Conservation (phyloP, 1,140 invertebrate genomes). For the Drosophila tani region DNA sequence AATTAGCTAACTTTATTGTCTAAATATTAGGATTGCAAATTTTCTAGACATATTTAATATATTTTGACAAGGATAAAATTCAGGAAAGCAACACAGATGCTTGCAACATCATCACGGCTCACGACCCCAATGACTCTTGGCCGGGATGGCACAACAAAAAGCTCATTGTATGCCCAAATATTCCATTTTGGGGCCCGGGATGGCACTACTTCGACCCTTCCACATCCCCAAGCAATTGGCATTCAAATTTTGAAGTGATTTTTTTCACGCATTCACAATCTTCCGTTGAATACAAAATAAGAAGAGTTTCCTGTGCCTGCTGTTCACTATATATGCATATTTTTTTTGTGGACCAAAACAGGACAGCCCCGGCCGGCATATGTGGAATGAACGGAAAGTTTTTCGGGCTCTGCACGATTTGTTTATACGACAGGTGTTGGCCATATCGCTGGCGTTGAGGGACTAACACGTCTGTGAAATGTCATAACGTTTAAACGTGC, state of each 20-base stretch:
- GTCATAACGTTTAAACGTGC: conserved; percentile 84
- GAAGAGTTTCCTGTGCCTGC: conserved; percentile 31
- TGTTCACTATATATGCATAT: conserved; percentile 59
- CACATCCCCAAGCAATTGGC: conserved; percentile 61
- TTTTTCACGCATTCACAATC: conserved; percentile 67
- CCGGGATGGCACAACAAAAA: conserved; percentile 41
- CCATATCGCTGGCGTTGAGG: conserved; percentile 70
- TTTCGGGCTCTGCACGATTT: conserved; percentile 46
- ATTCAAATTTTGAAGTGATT: conserved; percentile 79
- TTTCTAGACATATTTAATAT: not conserved
- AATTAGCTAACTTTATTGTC: not conserved
- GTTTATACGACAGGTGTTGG: conserved; percentile 80
- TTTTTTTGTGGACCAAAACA: conserved; percentile 34
- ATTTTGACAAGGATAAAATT: not conserved
- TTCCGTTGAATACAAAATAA: conserved; percentile 68
- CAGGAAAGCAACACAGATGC: conserved; percentile 60
- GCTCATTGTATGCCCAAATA: conserved; percentile 45
- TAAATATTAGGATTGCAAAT: not conserved
- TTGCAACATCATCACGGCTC: conserved; percentile 62
- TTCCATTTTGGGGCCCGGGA: conserved; percentile 27
- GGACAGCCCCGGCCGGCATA: conserved; percentile 10
- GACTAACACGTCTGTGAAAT: conserved; percentile 82
- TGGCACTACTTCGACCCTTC: conserved; percentile 1
- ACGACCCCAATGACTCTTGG: conserved; percentile 53
- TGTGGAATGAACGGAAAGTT: conserved; percentile 48